Conservation (phyloP, 2,113 vertebrate species). For the Leptobrachium leishanense region DNA sequence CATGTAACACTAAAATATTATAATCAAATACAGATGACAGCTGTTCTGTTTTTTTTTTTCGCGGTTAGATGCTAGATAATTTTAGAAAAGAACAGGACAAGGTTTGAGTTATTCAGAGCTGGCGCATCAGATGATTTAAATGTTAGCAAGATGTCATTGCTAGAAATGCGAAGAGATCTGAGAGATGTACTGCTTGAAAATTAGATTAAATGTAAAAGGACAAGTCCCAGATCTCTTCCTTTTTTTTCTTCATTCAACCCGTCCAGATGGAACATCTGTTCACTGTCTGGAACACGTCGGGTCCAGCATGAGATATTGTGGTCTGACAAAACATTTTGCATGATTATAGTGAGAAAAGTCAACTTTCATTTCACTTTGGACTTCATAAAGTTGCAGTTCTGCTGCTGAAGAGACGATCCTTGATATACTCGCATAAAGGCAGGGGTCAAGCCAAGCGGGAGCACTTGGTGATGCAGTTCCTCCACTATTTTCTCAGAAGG, state of each 20-base stretch:
- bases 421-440: not conserved
- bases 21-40: constrained; percentile 42
- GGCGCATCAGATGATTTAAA: constrained; percentile 36
- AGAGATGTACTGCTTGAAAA: constrained; percentile 19
- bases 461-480: too few species aligned
- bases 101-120: constrained; percentile 46
- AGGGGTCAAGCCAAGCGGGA: too few species aligned
- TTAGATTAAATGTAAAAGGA: constrained; percentile 37
- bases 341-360: constrained; percentile 14
- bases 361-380: constrained; percentile 1
- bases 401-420: not conserved
- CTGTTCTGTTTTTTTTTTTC: constrained; percentile 40
- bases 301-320: constrained; percentile 24
- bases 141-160: constrained; percentile 40
- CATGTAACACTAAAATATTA: constrained; percentile 37
- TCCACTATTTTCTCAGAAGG: too few species aligned
- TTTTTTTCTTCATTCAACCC: constrained; percentile 1
- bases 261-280: constrained; percentile 43
- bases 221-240: constrained; percentile 1
- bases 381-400: not conserved
- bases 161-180: constrained; percentile 17
- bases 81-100: constrained; percentile 48
- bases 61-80: constrained; percentile 32
- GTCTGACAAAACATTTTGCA: constrained; percentile 1
- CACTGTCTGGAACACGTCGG: constrained; percentile 13